Conservation (phyloP, 1,140 invertebrate species). For the Drosophila grimshawi region DNA sequence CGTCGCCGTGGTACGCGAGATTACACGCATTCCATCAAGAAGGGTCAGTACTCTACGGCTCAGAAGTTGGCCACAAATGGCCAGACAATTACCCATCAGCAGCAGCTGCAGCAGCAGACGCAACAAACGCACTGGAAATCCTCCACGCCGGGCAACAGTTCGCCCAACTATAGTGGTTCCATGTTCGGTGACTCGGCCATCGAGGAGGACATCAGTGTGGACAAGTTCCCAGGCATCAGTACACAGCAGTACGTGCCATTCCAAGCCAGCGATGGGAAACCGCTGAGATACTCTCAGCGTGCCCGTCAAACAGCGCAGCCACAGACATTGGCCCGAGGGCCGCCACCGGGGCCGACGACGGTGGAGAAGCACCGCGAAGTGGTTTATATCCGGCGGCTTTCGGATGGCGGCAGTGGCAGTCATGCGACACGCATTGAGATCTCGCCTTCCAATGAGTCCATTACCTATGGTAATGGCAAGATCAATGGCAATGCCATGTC, state of each 20-base stretch:
- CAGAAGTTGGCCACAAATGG: conserved; percentile 66
- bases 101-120: conserved; percentile 23
- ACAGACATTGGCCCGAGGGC: conserved; percentile 48
- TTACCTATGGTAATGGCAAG: conserved; percentile 74
- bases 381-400: conserved; percentile 75
- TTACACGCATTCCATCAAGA: conserved; percentile 87
- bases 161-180: conserved; percentile 84
- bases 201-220: conserved; percentile 84
- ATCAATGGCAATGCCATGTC: conserved; percentile 54
- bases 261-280: conserved; percentile 71
- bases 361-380: conserved; percentile 80
- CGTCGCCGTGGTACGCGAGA: conserved; percentile 87
- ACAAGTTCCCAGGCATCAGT: conserved; percentile 77
- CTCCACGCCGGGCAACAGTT: conserved; percentile 82
- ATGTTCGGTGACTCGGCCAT: conserved; percentile 84
- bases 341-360: conserved; percentile 24
- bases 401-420: conserved; percentile 68
- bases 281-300: conserved; percentile 69
- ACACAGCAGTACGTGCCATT: conserved; percentile 77
- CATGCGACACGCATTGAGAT: conserved; percentile 82
- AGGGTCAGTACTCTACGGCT: conserved; percentile 69
- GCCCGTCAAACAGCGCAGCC: conserved; percentile 65
- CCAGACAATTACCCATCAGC: conserved; percentile 6
- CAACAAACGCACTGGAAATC: conserved; percentile 78
- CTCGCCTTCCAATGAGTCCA: conserved; percentile 79